Evolutionary conservation across 92 coral and sea anemone genomes (phyloP).

Genomic region (Parazoanthus atlanticus): DNA sequence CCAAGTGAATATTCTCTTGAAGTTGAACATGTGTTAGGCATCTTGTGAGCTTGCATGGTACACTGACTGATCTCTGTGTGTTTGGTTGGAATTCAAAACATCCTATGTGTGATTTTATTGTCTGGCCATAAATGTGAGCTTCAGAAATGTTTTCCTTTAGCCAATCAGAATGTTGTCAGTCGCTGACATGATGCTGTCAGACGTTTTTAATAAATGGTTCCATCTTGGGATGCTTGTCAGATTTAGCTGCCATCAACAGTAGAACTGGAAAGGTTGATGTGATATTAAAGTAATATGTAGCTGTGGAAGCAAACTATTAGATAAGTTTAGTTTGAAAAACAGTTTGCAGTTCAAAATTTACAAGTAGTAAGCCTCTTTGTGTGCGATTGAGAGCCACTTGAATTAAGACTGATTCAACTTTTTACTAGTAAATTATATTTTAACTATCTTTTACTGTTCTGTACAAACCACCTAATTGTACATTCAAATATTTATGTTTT

Average conservation of each 20-base stretch:
- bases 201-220: background rate
- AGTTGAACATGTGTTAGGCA: too few species aligned
- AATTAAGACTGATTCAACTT: too few species aligned
- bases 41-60: too few species aligned
- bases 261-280: too few species aligned
- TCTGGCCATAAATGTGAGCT: background rate
- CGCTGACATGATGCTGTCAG: background rate
- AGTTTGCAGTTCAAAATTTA: background rate
- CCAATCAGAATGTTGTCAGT: background rate
- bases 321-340: background rate
- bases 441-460: too few species aligned
- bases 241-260: background rate
- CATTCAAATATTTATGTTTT: too few species aligned
- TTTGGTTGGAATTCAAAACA: background rate
- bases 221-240: background rate
- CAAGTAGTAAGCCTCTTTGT: too few species aligned
- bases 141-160: background rate
- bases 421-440: too few species aligned
- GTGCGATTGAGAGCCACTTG: background rate
- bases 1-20: too few species aligned
- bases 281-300: background rate
- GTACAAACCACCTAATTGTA: too few species aligned
- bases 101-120: background rate
- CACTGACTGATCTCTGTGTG: background rate
- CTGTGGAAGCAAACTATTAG: background rate